Conservation (phyloP, 2,888 invertebrate species). For the Actias luna region DNA sequence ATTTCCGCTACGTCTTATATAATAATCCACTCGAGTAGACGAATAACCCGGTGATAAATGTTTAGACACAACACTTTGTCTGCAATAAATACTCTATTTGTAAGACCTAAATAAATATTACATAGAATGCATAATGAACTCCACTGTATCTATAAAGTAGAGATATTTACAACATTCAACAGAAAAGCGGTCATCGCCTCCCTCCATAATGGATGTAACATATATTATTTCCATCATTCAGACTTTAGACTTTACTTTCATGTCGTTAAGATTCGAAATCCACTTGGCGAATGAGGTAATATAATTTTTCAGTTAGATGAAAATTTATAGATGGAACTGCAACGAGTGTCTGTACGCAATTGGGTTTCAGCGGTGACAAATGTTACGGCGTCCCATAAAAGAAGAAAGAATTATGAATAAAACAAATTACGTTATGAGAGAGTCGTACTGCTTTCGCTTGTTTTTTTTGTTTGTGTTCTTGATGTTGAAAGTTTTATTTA, state of each 20-base stretch:
- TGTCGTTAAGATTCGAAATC: background rate
- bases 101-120: background rate
- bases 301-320: constrained; percentile 1
- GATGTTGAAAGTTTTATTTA: too few relatives aligned
- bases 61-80: background rate
- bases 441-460: too few relatives aligned
- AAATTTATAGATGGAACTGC: background rate
- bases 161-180: background rate
- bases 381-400: background rate
- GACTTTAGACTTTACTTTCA: background rate
- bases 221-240: background rate
- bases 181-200: constrained; percentile 1
- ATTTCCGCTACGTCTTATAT: background rate
- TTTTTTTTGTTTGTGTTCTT: too few relatives aligned
- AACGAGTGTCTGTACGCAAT: background rate
- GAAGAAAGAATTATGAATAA: background rate
- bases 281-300: background rate
- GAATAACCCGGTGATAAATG: background rate
- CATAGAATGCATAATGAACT: background rate
- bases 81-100: background rate
- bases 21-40: background rate
- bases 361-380: background rate
- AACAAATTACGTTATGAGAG: background rate
- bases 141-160: background rate
- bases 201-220: background rate